A percentile compares a stretch with the other conserved stretches of the same genome.
phyloP scores from a whole-genome alignment of 2,797 vertebrate species.

The Chrysolophus pictus region DNA sequence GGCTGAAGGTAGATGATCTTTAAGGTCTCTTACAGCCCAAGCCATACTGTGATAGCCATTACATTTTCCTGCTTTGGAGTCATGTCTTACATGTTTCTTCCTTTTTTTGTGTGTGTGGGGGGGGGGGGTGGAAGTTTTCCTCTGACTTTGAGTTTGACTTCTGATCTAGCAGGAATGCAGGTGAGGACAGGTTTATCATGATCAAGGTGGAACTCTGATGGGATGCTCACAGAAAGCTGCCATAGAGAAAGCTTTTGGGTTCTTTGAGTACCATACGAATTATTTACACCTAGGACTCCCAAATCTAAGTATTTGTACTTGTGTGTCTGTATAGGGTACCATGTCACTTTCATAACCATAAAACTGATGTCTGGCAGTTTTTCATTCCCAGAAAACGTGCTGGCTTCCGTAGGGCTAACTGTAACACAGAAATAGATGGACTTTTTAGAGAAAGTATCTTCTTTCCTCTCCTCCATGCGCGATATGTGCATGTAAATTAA shows the following conservation, averaged over 20 bases:
- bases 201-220: not conserved
- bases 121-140: not conserved
- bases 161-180: not conserved
- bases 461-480: rapidly evolving
- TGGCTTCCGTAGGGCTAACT: not conserved
- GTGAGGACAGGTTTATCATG: not conserved
- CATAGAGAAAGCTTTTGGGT: not conserved
- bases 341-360: not conserved
- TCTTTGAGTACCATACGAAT: not conserved
- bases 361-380: not conserved
- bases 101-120: no score
- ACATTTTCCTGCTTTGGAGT: not conserved
- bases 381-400: not conserved
- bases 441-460: not conserved
- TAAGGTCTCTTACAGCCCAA: no score
- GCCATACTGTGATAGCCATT: no score
- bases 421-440: not conserved
- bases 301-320: not conserved
- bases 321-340: rapidly evolving
- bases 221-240: not conserved
- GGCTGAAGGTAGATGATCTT: no score
- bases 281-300: not conserved
- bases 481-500: rapidly evolving
- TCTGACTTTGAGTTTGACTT: not conserved
- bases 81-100: not conserved